These are phyloP conservation scores for Lagenorhynchus albirostris DNA, from an alignment of 2,113 vertebrate species.

Conservation along the genomic window DNA sequence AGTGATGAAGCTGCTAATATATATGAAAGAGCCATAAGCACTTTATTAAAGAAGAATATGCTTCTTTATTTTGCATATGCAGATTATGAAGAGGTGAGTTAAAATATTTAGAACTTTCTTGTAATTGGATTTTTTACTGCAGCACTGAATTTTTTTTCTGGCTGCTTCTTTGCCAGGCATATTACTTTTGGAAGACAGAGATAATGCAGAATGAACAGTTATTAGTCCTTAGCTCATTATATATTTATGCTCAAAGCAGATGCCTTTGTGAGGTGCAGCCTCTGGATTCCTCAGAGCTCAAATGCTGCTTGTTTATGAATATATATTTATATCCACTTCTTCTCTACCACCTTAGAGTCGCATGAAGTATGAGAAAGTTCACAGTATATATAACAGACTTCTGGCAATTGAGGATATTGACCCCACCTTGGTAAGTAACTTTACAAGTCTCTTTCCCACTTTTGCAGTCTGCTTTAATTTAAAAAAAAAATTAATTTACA, in stretches of 20 bases:
- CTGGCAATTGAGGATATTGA: conserved; percentile 98
- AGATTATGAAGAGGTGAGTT: conserved; percentile 96
- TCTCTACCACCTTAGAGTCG: conserved; percentile 87
- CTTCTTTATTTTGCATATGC: conserved; percentile 99
- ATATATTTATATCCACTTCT: conserved; percentile 2
- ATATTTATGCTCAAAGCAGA: conserved; percentile 6
- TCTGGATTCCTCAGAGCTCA: conserved; percentile 22
- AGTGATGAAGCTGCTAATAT: conserved; percentile 99
- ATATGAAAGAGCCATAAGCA: conserved; percentile 98
- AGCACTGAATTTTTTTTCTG: not conserved
- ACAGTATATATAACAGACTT: conserved; percentile 97
- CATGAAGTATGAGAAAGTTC: conserved; percentile 99
- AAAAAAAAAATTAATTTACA: not conserved
- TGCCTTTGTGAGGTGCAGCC: not conserved
- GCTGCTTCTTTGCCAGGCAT: not conserved
- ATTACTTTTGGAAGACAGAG: conserved; percentile 38
- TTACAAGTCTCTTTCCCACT: not conserved
- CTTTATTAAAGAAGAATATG: conserved; percentile 99
- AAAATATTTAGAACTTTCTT: conserved; percentile 39
- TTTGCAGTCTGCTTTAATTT: conserved; percentile 1
- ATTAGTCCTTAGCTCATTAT: not conserved
- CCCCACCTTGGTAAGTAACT: conserved; percentile 92
- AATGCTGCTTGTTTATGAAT: not conserved
- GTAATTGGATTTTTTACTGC: not conserved
- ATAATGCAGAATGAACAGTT: not conserved